These are phyloP conservation scores for Xestia ashworthii DNA, from an alignment of 2,888 invertebrate genomes.

Conservation along the genomic window DNA sequence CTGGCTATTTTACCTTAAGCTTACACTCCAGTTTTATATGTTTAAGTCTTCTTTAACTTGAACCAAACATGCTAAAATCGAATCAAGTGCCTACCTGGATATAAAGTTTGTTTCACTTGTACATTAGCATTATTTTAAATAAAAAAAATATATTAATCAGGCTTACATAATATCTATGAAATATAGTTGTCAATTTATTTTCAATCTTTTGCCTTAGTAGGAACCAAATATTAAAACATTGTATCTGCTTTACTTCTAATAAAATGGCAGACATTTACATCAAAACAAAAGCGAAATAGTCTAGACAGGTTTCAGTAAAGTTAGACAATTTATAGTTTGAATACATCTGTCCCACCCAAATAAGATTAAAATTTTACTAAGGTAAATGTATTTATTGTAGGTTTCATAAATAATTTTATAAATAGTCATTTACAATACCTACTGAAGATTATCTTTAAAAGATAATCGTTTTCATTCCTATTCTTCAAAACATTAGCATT, in stretches of 20 bases:
- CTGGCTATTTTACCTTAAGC: too few species aligned
- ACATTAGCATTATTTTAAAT: slow-evolving; percentile 9
- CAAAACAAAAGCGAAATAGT: slow-evolving; percentile 24
- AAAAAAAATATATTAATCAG: not conserved
- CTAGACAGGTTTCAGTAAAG: slow-evolving; percentile 33
- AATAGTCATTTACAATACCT: not conserved
- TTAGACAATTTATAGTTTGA: slow-evolving; percentile 5
- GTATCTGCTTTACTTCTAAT: not conserved
- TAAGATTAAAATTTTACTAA: not conserved
- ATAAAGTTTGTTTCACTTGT: slow-evolving; percentile 9
- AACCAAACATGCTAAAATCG: slow-evolving; percentile 24
- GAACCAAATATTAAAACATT: not conserved
- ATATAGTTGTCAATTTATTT: not conserved
- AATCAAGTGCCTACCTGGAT: slow-evolving; percentile 14
- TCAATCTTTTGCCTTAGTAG: not conserved
- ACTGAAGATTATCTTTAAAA: not conserved
- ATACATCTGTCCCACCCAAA: slow-evolving; percentile 5
- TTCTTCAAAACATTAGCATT: not conserved
- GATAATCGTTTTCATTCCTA: not conserved
- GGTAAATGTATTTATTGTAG: not conserved
- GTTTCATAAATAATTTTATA: not conserved
- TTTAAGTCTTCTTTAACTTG: slow-evolving; percentile 19
- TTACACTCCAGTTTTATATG: too few species aligned
- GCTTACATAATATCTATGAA: not conserved
- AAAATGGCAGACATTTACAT: slow-evolving; percentile 2